Evolutionary conservation across 2,888 invertebrate species (phyloP).

Genomic region (Ypsolopha sequella): DNA sequence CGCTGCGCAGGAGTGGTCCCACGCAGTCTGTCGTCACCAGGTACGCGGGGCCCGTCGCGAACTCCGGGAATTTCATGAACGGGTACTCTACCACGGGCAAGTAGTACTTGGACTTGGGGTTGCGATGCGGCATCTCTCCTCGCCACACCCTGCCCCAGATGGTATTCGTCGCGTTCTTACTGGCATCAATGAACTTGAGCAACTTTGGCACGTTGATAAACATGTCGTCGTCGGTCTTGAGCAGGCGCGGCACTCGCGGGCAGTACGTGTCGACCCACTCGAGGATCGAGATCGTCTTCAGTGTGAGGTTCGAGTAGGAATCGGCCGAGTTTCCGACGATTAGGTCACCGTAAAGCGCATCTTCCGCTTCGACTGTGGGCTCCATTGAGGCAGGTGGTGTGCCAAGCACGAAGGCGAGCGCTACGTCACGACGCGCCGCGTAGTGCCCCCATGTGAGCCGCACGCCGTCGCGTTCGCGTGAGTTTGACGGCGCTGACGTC

Average conservation of each 20-base stretch:
- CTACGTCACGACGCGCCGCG: slow-evolving; percentile 76
- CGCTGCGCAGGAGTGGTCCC: too few relatives aligned
- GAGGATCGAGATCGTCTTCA: slow-evolving; percentile 85
- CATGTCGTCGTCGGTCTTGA: slow-evolving; percentile 92
- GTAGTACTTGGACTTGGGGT: too few relatives aligned
- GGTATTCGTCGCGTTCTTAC: slow-evolving; percentile 73
- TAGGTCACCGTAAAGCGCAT: too few relatives aligned
- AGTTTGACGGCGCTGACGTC: too few relatives aligned
- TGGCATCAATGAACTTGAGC: slow-evolving; percentile 73
- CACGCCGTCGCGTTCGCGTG: too few relatives aligned
- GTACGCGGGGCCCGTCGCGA: too few relatives aligned
- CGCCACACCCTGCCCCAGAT: slow-evolving; percentile 87
- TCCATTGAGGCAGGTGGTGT: slow-evolving; percentile 52
- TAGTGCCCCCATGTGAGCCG: too few relatives aligned
- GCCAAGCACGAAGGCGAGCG: slow-evolving; percentile 78
- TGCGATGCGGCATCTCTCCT: slow-evolving; percentile 91
- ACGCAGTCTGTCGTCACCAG: too few relatives aligned
- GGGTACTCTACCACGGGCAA: too few relatives aligned
- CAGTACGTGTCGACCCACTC: slow-evolving; percentile 87
- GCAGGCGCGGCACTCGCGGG: slow-evolving; percentile 77
- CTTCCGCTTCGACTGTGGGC: slow-evolving; percentile 72
- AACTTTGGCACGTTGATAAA: too few relatives aligned
- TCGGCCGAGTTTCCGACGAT: too few relatives aligned
- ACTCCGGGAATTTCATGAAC: too few relatives aligned
- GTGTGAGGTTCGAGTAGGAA: slow-evolving; percentile 86